phyloP scores from a whole-genome alignment of 2,888 invertebrate genomes.

The Ypsolopha sequella region DNA sequence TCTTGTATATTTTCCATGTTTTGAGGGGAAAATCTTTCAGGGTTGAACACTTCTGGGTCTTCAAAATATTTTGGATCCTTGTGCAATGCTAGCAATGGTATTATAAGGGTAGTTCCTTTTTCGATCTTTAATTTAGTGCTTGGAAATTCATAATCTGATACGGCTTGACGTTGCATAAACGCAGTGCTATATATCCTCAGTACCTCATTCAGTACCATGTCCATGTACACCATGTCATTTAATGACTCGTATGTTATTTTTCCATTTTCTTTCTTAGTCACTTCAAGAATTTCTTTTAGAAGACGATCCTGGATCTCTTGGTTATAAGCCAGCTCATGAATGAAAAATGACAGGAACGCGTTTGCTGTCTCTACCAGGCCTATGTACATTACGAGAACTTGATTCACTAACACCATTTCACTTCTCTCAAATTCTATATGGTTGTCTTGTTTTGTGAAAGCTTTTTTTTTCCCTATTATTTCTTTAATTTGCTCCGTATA shows the following conservation, averaged over 20 bases:
- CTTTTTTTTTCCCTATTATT: constrained; percentile 6
- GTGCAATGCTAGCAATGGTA: constrained; percentile 19
- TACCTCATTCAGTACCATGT: constrained; percentile 38
- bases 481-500: constrained; percentile 13
- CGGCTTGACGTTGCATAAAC: constrained; percentile 23
- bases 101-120: constrained; percentile 16
- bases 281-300: constrained; percentile 34
- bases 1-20: constrained; percentile 12
- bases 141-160: constrained; percentile 25
- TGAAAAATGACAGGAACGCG: constrained; percentile 40
- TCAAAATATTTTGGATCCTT: constrained; percentile 14
- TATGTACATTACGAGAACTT: constrained; percentile 44
- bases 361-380: constrained; percentile 63
- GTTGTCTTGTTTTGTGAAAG: neutral
- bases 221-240: constrained; percentile 41
- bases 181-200: constrained; percentile 34
- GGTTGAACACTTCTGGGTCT: constrained; percentile 14
- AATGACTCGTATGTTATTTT: constrained; percentile 37
- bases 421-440: constrained; percentile 18
- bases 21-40: constrained; percentile 17
- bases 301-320: constrained; percentile 32
- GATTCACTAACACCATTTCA: constrained; percentile 29
- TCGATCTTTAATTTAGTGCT: constrained; percentile 22
- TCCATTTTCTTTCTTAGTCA: constrained; percentile 22
- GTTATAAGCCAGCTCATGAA: constrained; percentile 40